Evolutionary conservation across 2,113 vertebrate species (phyloP).

Genomic region (Aptenodytes forsteri): DNA sequence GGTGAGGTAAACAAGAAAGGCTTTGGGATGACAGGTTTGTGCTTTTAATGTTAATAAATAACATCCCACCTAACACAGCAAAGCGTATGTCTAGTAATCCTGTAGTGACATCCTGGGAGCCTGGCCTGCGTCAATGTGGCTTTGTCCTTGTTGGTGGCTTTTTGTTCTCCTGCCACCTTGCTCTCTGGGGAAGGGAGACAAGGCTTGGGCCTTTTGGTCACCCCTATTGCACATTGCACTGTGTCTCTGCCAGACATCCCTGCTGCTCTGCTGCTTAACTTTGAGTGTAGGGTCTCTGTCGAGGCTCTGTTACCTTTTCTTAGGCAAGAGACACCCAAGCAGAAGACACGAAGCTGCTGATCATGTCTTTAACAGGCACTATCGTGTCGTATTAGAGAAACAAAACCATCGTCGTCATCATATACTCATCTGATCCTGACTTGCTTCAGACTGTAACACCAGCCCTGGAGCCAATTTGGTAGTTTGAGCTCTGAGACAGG

Average conservation of each 20-base stretch:
- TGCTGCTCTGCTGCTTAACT: not conserved
- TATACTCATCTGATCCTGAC: not conserved
- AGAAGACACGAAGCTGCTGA: not conserved
- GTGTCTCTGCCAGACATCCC: not conserved
- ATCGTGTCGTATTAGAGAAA: not conserved
- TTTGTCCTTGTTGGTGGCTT: not conserved
- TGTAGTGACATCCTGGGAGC: not conserved
- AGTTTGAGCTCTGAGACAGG: not conserved
- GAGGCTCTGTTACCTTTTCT: not conserved
- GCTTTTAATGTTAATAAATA: not conserved
- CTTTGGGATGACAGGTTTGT: slow-evolving; percentile 6
- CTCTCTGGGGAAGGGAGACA: not conserved
- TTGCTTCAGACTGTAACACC: not conserved
- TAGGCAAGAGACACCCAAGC: not conserved
- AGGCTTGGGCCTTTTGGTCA: not conserved
- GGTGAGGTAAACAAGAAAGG: slow-evolving; percentile 18
- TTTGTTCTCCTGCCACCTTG: not conserved
- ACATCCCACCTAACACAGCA: not conserved
- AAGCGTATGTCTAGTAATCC: not conserved
- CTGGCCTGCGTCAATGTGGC: not conserved
- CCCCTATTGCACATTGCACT: rapidly evolving
- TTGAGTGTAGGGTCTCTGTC: rapidly evolving
- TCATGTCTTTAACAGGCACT: not conserved
- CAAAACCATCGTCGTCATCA: rapidly evolving
- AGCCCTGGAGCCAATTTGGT: not conserved